Percentiles rank a stretch among this genome's conserved stretches.
phyloP scores from a whole-genome alignment of 2,797 vertebrate species.

The Acrossocheilus wenchowensis region DNA sequence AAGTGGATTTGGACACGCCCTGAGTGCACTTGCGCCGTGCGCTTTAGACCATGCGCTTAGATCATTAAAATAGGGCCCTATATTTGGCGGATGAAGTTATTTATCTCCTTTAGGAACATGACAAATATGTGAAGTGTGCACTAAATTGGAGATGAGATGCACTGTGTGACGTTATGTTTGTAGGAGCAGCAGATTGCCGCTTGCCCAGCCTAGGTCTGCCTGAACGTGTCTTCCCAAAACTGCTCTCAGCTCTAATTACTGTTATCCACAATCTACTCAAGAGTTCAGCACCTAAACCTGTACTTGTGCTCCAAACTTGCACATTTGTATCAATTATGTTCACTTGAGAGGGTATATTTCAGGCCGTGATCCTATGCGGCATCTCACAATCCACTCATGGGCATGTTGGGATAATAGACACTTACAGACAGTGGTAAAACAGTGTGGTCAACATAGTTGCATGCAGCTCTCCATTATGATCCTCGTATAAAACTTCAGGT shows the following conservation, averaged over 20 bases:
- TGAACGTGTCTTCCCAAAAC: constrained; percentile 42
- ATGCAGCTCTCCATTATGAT: constrained; percentile 35
- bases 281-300: constrained; percentile 49
- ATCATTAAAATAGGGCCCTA: background rate
- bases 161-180: constrained; percentile 16
- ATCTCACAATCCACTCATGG: constrained; percentile 44
- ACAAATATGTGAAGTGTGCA: background rate
- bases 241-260: constrained; percentile 53
- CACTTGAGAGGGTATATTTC: constrained; percentile 46
- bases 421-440: constrained; percentile 44
- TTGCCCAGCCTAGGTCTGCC: constrained; percentile 31
- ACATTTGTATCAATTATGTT: constrained; percentile 58
- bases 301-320: constrained; percentile 50
- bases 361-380: constrained; percentile 18
- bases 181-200: background rate
- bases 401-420: constrained; percentile 44
- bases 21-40: no score
- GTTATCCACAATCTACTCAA: constrained; percentile 54
- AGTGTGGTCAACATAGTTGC: constrained; percentile 45
- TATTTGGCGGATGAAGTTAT: background rate
- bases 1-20: no score
- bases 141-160: constrained; percentile 18
- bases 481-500: constrained; percentile 60
- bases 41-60: no score
- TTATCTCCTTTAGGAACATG: background rate